Evolutionary conservation across 1,140 invertebrate genomes (phyloP), one percentile per base, ranked within the genome.

Genomic region (Drosophila auraria): DNA sequence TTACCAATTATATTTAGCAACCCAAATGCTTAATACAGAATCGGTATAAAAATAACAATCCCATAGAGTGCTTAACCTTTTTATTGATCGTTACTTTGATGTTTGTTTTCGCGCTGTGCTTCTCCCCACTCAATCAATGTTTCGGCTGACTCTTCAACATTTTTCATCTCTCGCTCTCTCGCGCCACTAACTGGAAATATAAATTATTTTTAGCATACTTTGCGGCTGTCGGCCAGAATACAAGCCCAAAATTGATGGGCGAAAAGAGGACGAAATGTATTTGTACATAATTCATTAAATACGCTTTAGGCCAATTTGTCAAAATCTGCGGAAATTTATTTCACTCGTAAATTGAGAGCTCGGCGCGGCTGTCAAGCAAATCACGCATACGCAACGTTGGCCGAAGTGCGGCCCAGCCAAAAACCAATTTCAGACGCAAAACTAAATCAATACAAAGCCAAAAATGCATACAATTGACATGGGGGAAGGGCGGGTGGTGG

Each of bases 291-390:
- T 73, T 74, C 71, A 74, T 74, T 61, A 73, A 74, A 74, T 53
- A 38, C 54, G 68, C 61, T 53, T 74, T 74, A 53, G 71, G 11
- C 5, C 68, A 74, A 74, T 74, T 74, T 74, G 71, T 74, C 71
- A 77, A 77, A 77, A 65, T 65, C 53, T 45, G 49, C 33, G 45
- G 23, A 76, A 76, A 66, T 77, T 68, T 59, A 65, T 77, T 77
- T 40, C 45, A 59, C 23, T 77, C 73, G 74, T 77, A 77, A 77
- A 77, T 60, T 77, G 73, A 77, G 76, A 77, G 73, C 74, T 77
- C 44, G 23, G 20, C 73, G 27, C 62, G 33, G 63, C 62, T 77
- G 74, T 77, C 74, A 57, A 49, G 30, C 38, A 49, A 66, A 59
- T 75, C 15, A 58, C 47, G 49, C 69, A 61, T 69, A 56, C 58